These are phyloP conservation scores for Oncopeltus fasciatus DNA, from an alignment of 1,140 invertebrate genomes.

Conservation along the genomic window DNA sequence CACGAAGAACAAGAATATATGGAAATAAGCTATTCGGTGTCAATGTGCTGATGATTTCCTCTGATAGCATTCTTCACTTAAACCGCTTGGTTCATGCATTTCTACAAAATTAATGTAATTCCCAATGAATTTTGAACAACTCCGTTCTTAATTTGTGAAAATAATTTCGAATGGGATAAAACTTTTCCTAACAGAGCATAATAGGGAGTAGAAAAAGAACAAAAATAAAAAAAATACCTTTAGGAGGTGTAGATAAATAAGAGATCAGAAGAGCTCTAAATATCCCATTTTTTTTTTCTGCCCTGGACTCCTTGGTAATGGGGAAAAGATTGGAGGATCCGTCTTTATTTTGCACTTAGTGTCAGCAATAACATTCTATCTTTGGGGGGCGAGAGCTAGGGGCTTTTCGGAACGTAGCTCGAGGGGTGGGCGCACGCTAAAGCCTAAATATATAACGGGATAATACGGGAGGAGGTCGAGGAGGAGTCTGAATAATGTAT, in stretches of 20 bases:
- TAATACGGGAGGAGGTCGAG: background rate
- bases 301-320: background rate
- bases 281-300: background rate
- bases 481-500: background rate
- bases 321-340: background rate
- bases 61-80: too few species aligned
- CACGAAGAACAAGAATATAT: too few species aligned
- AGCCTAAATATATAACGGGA: background rate
- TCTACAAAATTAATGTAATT: too few species aligned
- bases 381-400: background rate
- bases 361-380: background rate
- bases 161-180: too few species aligned
- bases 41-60: too few species aligned
- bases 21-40: too few species aligned
- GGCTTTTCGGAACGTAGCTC: background rate
- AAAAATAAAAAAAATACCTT: too few species aligned
- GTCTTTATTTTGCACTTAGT: background rate
- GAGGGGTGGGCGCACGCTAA: background rate
- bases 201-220: too few species aligned
- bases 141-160: too few species aligned
- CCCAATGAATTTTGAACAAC: too few species aligned
- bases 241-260: background rate
- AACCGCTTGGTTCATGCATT: too few species aligned
- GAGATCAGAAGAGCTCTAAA: background rate
- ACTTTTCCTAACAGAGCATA: too few species aligned